Percentiles rank a stretch among this genome's conserved stretches.
Conservation (phyloP, 2,888 invertebrate genomes). For the Apotomis capreana region DNA sequence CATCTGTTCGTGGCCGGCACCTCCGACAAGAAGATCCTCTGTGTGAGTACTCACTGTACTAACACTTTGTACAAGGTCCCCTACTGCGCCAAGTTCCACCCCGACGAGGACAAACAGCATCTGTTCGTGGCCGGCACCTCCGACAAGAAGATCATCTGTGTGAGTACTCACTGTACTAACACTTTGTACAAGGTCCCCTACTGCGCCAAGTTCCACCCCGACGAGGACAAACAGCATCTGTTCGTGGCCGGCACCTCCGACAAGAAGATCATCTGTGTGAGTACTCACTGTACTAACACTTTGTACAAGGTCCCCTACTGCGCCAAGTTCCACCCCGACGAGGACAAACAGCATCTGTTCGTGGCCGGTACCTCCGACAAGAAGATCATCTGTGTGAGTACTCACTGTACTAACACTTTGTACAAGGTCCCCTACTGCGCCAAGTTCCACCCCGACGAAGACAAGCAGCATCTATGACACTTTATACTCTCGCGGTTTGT, state of each 20-base stretch:
- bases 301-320: conserved; percentile 88
- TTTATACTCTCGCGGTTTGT: too few species aligned
- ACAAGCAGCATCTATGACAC: conserved; percentile 98
- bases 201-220: conserved; percentile 99
- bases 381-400: conserved; percentile 98
- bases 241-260: conserved; percentile 99
- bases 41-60: conserved; percentile 85
- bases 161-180: conserved; percentile 79
- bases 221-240: conserved; percentile 97
- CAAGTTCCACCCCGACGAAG: conserved; percentile 98
- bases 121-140: conserved; percentile 99
- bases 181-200: conserved; percentile 98
- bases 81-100: conserved; percentile 99
- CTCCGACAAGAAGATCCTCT: conserved; percentile 99
- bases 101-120: conserved; percentile 98
- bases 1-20: conserved; percentile 99
- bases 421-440: conserved; percentile 90
- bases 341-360: conserved; percentile 98
- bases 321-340: conserved; percentile 98
- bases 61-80: conserved; percentile 96
- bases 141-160: conserved; percentile 99
- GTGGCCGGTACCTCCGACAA: conserved; percentile 99
- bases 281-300: conserved; percentile 59
- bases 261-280: conserved; percentile 99
- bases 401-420: neutral